phyloP scores from a whole-genome alignment of 37 sponge, comb jelly and placozoan genomes.

The Haliclona indistincta region DNA sequence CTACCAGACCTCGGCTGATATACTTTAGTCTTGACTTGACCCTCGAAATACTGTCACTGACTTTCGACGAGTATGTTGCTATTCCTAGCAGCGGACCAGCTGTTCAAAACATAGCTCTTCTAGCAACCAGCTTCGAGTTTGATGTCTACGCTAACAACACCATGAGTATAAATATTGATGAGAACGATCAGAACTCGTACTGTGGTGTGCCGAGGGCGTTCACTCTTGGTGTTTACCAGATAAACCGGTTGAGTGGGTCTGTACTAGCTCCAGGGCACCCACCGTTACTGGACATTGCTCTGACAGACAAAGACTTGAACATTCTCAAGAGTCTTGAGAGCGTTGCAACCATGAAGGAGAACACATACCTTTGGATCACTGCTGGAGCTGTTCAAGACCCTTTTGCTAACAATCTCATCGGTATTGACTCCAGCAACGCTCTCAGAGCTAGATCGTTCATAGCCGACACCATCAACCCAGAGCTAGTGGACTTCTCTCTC shows the following conservation, averaged over 20 bases:
- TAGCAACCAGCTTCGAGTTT: constrained; percentile 51
- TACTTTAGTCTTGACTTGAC: constrained; percentile 82
- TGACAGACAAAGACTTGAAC: constrained; percentile 74
- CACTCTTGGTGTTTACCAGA: constrained; percentile 37
- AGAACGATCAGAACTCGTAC: constrained; percentile 41
- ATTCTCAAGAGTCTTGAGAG: constrained; percentile 83
- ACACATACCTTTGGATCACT: constrained; percentile 76
- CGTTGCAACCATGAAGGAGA: constrained; percentile 64
- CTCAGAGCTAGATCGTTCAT: constrained; percentile 57
- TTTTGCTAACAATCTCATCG: constrained; percentile 27
- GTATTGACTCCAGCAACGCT: constrained; percentile 24
- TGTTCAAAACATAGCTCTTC: constrained; percentile 42
- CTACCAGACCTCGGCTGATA: constrained; percentile 65
- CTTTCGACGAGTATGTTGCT: constrained; percentile 77
- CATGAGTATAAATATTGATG: constrained; percentile 33
- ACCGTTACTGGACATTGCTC: constrained; percentile 61
- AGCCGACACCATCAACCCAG: constrained; percentile 57
- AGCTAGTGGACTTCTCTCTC: constrained; percentile 45
- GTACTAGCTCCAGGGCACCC: constrained; percentile 65
- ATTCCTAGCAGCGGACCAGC: not conserved
- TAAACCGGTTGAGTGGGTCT: constrained; percentile 42
- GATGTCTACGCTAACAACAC: constrained; percentile 39
- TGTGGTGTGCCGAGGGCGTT: constrained; percentile 52
- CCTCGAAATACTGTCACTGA: constrained; percentile 67
- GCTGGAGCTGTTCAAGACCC: constrained; percentile 42